A percentile compares a stretch with the other conserved stretches of the same genome.
Evolutionary conservation across 1,140 invertebrate genomes (phyloP).

Genomic region (Drosophila santomea): DNA sequence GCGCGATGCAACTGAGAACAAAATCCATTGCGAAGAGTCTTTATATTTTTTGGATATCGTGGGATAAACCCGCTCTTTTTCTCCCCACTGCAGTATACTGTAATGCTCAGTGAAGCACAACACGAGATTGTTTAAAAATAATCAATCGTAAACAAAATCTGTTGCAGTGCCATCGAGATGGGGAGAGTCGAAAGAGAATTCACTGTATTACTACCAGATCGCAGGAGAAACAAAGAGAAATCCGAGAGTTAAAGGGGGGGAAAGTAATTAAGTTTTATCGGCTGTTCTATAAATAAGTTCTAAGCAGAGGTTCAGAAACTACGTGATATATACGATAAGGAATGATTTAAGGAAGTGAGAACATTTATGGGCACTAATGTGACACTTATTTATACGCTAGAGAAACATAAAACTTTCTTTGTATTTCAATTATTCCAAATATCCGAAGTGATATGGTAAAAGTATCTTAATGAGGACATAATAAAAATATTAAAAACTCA

Average conservation of each 20-base stretch:
- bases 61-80: conserved; percentile 19
- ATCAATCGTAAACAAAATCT: conserved; percentile 56
- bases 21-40: conserved; percentile 44
- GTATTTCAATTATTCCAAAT: not conserved
- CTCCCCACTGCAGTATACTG: conserved; percentile 26
- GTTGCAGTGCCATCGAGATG: conserved; percentile 21
- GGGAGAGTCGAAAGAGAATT: conserved; percentile 16
- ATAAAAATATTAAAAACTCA: not conserved
- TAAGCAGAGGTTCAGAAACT: conserved; percentile 14
- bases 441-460: not conserved
- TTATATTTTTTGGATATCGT: conserved; percentile 68
- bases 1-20: conserved; percentile 72
- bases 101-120: conserved; percentile 66
- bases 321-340: not conserved
- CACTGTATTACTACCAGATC: not conserved
- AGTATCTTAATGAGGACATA: not conserved
- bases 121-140: conserved; percentile 61
- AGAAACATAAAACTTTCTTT: not conserved
- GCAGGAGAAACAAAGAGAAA: conserved; percentile 1
- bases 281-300: conserved; percentile 32
- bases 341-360: not conserved
- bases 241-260: not conserved
- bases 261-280: conserved; percentile 23
- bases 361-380: not conserved
- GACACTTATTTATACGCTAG: not conserved